phyloP scores from a whole-genome alignment of 2,888 invertebrate genomes.

The Rhingia campestris region DNA sequence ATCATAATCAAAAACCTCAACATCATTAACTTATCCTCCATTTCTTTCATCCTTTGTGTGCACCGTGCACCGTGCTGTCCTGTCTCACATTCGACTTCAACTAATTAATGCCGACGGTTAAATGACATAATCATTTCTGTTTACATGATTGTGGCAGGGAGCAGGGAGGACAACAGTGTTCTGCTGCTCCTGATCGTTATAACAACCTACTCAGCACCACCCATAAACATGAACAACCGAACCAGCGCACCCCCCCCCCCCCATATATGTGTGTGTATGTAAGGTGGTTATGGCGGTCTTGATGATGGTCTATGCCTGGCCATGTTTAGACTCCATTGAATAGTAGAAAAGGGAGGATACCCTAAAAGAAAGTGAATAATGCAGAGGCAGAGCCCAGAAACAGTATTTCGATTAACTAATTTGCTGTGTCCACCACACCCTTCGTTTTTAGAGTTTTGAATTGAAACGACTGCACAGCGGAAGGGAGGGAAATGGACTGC shows the following conservation, averaged over 20 bases:
- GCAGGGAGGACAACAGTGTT: constrained; percentile 9
- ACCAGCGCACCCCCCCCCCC: constrained; percentile 15
- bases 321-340: constrained; percentile 10
- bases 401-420: constrained; percentile 64
- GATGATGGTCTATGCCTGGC: background rate
- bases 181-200: constrained; percentile 30
- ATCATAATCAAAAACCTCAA: constrained; percentile 56
- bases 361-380: constrained; percentile 51
- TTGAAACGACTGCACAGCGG: constrained; percentile 4
- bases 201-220: constrained; percentile 35
- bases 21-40: constrained; percentile 47
- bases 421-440: constrained; percentile 57
- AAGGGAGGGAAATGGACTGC: constrained; percentile 57
- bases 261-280: constrained; percentile 52
- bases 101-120: constrained; percentile 70
- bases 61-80: background rate
- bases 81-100: constrained; percentile 30
- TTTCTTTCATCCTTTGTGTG: constrained; percentile 7
- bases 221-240: constrained; percentile 17
- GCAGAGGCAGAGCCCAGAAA: constrained; percentile 32
- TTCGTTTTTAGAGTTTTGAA: constrained; percentile 29
- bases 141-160: constrained; percentile 48
- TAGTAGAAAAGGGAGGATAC: constrained; percentile 56
- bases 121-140: constrained; percentile 65
- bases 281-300: constrained; percentile 45